phyloP scores from a whole-genome alignment of 1,140 invertebrate genomes.

The Uloborus diversus region DNA sequence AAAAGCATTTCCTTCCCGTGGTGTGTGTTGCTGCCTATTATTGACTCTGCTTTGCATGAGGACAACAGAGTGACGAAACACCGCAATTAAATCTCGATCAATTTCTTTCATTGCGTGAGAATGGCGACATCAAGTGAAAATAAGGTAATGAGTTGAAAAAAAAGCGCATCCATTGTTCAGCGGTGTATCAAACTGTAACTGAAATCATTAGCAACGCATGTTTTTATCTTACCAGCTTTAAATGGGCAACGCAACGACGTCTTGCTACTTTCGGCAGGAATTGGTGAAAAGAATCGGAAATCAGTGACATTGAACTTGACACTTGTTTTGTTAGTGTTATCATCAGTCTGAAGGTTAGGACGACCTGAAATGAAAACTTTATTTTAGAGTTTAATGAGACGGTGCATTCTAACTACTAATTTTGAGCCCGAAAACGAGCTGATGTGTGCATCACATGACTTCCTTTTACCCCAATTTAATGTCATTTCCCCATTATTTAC shows the following conservation, averaged over 20 bases:
- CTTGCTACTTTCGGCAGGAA: not conserved
- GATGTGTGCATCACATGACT: too few relatives aligned
- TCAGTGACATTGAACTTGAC: slow-evolving; percentile 14
- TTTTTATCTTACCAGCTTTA: not conserved
- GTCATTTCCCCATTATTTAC: too few relatives aligned
- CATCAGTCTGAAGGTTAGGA: not conserved
- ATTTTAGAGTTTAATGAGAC: not conserved
- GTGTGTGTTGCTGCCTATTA: too few relatives aligned
- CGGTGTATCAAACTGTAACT: slow-evolving; percentile 36
- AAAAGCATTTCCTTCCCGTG: too few relatives aligned
- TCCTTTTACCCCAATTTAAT: too few relatives aligned
- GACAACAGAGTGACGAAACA: too few relatives aligned
- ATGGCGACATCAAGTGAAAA: too few relatives aligned
- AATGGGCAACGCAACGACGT: not conserved
- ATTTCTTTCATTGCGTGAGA: too few relatives aligned
- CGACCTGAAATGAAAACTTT: not conserved
- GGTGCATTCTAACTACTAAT: slow-evolving; percentile 14
- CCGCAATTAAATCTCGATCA: too few relatives aligned
- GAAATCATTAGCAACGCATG: slow-evolving; percentile 32
- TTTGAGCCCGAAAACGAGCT: too few relatives aligned
- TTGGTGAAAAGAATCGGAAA: not conserved
- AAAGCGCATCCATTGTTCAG: slow-evolving; percentile 22
- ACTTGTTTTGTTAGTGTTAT: not conserved
- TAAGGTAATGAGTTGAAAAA: too few relatives aligned
- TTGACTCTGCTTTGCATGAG: too few relatives aligned